Base-by-base conservation (phyloP, 2,888 invertebrate genomes). In the Epinotia demarniana region DNA sequence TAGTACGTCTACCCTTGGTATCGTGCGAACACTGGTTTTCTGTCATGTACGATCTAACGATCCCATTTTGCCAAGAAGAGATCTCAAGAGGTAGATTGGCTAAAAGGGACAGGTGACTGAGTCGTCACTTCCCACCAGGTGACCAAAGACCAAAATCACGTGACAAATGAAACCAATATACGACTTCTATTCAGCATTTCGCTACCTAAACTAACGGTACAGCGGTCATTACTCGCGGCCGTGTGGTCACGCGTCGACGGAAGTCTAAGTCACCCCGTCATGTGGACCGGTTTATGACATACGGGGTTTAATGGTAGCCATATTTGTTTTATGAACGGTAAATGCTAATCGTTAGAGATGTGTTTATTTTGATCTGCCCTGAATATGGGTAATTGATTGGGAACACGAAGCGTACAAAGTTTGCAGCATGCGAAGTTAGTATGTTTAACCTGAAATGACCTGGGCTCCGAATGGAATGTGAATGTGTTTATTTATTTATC, bases 221-320 rank as follows among this genome's bases (percentile, higher is more conserved):
- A n/a, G 58, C 57, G 68, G 58, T 68, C 68, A 68, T 68, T 68
- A 57, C 39, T 19, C 58, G 63, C 63, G 18, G n/a, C 33, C 4
- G 53, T 53, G 67, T 68, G 68, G 39, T 57, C 68, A 58, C 19
- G 58, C 57, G 57, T 58, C 57, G 39, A 58, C 68, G 68, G 68
- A 68, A 58, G 58, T 68, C 57, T 43, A 23, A 43, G 57, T 58
- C 68, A 68, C 57, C 68, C 57, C 68, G 68, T 58, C 43, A 68
- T 58, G 18, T 16, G 39, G 57, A 58, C 68, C 68, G 43, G 68
- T 68, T 58, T 68, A 68, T 68, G 68, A 67, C 55, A 13, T 12
- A 18, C 27, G 18, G 39, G 67, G 16, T 61, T 71, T 71, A 62
- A 53, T 71, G 62, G 16, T 13, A 33, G 55, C 71, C 39, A 71